Base-by-base conservation (phyloP, 2,797 vertebrate genomes). In the Myiotriccus ornatus region DNA sequence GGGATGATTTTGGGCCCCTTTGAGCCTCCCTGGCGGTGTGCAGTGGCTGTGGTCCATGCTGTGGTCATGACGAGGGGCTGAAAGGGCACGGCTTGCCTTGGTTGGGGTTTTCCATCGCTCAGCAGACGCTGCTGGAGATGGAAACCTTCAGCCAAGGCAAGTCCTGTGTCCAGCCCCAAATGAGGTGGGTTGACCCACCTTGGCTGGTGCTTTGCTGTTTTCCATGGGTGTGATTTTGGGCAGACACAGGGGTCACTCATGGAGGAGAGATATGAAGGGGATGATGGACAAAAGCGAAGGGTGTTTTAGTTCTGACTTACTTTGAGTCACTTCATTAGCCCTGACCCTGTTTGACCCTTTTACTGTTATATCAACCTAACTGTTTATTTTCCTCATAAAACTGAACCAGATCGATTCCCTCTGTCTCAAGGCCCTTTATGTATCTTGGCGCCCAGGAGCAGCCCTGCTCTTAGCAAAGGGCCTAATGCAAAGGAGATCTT, bases 341-440 rank as follows among this genome's bases (percentile, higher is more conserved):
- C 82, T 77, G 91, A 69, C 82, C 89, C 94, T 43, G n/a, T 57
- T 84, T 95, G 92, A 97, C 84, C 94, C 94, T 94, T 91, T 95
- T 90, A 84, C 93, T 92, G 73, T 93, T 93, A 34, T 88, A 93
- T 68, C 93, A 96, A 88, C 70, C 90, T 43, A 92, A 94, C 78
- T 92, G 94, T 95, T 97, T 95, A 94, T 96, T 97, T 96, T 97
- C 86, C 96, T 92, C 96, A 95, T 97, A 96, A 97, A 94, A 88
- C 90, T 93, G 94, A 97, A 87, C 64, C 37, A 32, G 59, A 97
- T 97, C 85, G 49, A 97, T 97, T 73, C 71, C 73, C 90, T 94
- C 83, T 95, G 91, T 87, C 90, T 93, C 92, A 76, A 63, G 94
- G 60, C 78, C 81, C 95, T 96, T 94, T 86, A 89, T 92, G 94